Evolutionary conservation across 2,888 invertebrate species (phyloP).

Genomic region (Microplitis deprimator): DNA sequence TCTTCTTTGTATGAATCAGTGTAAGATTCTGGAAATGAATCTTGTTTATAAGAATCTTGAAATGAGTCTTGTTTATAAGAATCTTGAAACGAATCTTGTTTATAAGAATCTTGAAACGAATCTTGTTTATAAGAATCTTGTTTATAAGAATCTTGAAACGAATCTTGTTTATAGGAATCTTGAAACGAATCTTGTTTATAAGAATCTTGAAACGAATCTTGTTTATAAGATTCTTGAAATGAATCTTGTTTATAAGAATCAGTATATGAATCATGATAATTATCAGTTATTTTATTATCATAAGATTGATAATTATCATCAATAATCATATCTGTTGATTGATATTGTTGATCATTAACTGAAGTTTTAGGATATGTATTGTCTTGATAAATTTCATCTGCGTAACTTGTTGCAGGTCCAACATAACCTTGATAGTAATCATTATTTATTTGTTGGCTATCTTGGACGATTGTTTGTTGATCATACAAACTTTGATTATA

Average conservation of each 20-base stretch:
- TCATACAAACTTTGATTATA: background rate
- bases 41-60: conserved; percentile 44
- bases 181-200: conserved; percentile 14
- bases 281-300: conserved; percentile 58
- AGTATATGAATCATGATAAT: conserved; percentile 48
- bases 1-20: conserved; percentile 51
- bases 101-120: conserved; percentile 15
- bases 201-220: conserved; percentile 49
- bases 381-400: conserved; percentile 43
- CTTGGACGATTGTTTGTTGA: background rate
- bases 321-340: conserved; percentile 29
- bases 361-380: conserved; percentile 60
- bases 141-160: conserved; percentile 37
- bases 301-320: conserved; percentile 55
- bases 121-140: conserved; percentile 36
- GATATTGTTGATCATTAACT: conserved; percentile 57
- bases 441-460: too few species aligned
- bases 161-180: too few species aligned
- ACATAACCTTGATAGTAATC: background rate
- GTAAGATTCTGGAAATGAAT: conserved; percentile 39
- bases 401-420: too few species aligned
- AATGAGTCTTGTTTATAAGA: conserved; percentile 41
- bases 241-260: conserved; percentile 44
- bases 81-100: conserved; percentile 38
- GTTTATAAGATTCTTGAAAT: conserved; percentile 45